phyloP scores from a whole-genome alignment of 2,888 invertebrate species.

The Craniophora ligustri region DNA sequence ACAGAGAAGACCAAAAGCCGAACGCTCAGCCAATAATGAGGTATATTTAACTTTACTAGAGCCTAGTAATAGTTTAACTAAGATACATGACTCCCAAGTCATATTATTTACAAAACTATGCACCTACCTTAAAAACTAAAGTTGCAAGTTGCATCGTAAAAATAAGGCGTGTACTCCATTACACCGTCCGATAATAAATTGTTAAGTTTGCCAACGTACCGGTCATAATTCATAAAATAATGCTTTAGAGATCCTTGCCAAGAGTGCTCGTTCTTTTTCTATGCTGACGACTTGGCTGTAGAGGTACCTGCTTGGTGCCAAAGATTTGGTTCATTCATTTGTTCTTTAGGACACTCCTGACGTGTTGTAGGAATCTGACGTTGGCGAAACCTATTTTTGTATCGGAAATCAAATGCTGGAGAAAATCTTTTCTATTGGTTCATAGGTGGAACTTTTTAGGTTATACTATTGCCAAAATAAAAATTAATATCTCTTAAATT shows the following conservation, averaged over 20 bases:
- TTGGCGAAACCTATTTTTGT: not conserved
- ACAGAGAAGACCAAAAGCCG: too few species aligned
- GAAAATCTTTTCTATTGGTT: not conserved
- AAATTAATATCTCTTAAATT: not conserved
- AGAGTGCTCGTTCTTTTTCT: slow-evolving; percentile 47
- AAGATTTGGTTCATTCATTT: slow-evolving; percentile 31
- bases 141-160: slow-evolving; percentile 18
- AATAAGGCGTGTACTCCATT: slow-evolving; percentile 37
- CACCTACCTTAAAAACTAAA: not conserved
- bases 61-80: too few species aligned
- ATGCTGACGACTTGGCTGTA: slow-evolving; percentile 50
- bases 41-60: too few species aligned
- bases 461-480: not conserved
- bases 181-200: slow-evolving; percentile 49
- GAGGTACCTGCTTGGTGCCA: slow-evolving; percentile 42
- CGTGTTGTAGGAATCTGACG: not conserved
- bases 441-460: not conserved
- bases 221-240: slow-evolving; percentile 53
- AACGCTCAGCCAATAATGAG: too few species aligned
- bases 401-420: too few species aligned
- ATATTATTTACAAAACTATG: not conserved
- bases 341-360: not conserved
- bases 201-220: slow-evolving; percentile 49
- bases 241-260: slow-evolving; percentile 53
- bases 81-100: too few species aligned